Evolutionary conservation across 2,113 vertebrate species (phyloP).

Genomic region (Oncorhynchus gorbuscha): DNA sequence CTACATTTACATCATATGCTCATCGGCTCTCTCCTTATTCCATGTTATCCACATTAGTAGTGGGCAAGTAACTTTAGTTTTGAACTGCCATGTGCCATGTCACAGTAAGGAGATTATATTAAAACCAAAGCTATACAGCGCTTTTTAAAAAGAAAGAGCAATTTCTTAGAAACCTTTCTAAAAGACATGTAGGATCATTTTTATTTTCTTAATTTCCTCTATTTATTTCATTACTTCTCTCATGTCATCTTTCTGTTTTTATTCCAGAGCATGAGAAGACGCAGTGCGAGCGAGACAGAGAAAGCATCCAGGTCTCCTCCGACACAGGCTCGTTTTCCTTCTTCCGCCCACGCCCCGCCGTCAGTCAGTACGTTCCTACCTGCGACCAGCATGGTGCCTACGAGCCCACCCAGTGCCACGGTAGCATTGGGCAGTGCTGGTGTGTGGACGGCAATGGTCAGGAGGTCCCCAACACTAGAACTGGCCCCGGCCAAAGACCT

Average conservation of each 20-base stretch:
- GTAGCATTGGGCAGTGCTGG: conserved; percentile 81
- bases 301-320: conserved; percentile 47
- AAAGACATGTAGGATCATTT: too few species aligned
- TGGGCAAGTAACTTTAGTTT: background rate
- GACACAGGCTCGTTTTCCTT: conserved; percentile 16
- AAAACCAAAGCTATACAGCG: background rate
- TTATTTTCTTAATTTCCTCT: too few species aligned
- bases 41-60: background rate
- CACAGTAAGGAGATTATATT: background rate
- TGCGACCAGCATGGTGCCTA: conserved; percentile 82
- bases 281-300: conserved; percentile 77
- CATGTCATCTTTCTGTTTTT: background rate
- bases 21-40: background rate
- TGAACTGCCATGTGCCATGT: background rate
- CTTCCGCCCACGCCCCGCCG: conserved; percentile 48
- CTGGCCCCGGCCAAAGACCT: conserved; percentile 64
- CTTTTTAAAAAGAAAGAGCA: too few species aligned
- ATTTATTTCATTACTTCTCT: too few species aligned
- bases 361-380: conserved; percentile 74
- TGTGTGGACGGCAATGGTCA: conserved; percentile 82
- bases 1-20: background rate
- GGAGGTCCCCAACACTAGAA: conserved; percentile 82
- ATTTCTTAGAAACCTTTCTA: too few species aligned
- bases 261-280: conserved; percentile 76
- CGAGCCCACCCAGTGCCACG: conserved; percentile 81